Evolutionary conservation across 2,888 invertebrate genomes (phyloP), one percentile per base, ranked within the genome.

Genomic region (Scaptomyza tumidula): DNA sequence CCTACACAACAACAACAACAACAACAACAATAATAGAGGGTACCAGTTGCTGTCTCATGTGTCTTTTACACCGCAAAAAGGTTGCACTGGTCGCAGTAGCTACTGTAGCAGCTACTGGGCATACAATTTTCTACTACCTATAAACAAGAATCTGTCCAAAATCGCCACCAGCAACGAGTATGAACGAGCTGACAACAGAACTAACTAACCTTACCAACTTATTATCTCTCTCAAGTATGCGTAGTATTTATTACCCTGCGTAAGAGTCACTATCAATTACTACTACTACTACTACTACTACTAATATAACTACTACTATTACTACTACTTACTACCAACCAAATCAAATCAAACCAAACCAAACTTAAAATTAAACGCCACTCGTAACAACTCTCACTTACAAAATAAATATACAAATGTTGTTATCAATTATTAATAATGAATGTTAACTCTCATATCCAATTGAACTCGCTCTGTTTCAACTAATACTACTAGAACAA

Each of bases 131-230:
- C 90, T 90, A 90, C 88, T 90, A 91, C 90, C 80, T 91, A 90
- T 87, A 91, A 90, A 90, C 90, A 90, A 91, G 90, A 90, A 90
- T 90, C 90, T 91, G 90, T 90, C 90, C 90, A 90, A 90, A 90
- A 91, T 80, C 69, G 60, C 68, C 62, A 61, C 65, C 58, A 67
- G 53, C 80, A 59, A 57, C 43, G 45, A 35, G 29, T 29, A 44
- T 16, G 35, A 27, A 58, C 41, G 19, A 53, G 16, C 58, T 19
- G 19, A 44, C 55, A 57, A 67, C 62, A 64, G 33, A 39, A 48
- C 48, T 27, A 50, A 50, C 46, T 24, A 24, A 24, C 24, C 58
- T 39, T 52, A 66, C 3, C 37, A 29, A 46, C 66, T 46, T 66
- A 79, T 73, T 37, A n/a, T 49, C 75, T 39, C 37, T 49, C 66